Conservation (phyloP, 2,888 invertebrate species). For the Microctonus brassicae region DNA sequence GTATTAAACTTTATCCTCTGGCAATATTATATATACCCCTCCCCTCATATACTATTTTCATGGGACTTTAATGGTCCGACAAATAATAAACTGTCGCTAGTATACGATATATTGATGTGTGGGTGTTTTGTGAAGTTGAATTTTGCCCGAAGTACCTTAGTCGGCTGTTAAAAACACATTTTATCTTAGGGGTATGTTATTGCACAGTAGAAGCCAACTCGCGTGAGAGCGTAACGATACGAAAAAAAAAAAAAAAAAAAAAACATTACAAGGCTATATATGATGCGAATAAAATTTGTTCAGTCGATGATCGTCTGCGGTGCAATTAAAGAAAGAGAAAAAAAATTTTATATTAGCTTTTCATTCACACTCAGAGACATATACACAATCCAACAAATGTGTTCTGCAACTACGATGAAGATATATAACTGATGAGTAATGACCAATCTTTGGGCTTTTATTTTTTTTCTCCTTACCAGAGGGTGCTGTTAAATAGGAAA, state of each 20-base stretch:
- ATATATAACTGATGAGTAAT: slow-evolving; percentile 5
- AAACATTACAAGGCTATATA: slow-evolving; percentile 31
- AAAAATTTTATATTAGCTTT: slow-evolving; percentile 40
- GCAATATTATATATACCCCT: neutral
- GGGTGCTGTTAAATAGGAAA: slow-evolving; percentile 32
- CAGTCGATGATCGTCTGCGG: slow-evolving; percentile 28
- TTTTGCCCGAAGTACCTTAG: neutral
- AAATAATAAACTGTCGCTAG: slow-evolving; percentile 25
- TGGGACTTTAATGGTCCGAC: slow-evolving; percentile 23
- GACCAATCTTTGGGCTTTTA: slow-evolving; percentile 3
- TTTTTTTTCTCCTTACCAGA: slow-evolving; percentile 19
- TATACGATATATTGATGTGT: slow-evolving; percentile 1
- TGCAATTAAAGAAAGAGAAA: slow-evolving; percentile 44
- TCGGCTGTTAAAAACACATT: slow-evolving; percentile 8
- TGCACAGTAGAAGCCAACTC: neutral
- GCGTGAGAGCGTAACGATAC: neutral
- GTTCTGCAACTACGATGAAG: neutral
- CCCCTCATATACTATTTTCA: neutral
- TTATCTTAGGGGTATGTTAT: neutral
- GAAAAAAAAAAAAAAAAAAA: neutral
- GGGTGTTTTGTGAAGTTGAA: slow-evolving; percentile 19
- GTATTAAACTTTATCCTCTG: slow-evolving; percentile 18
- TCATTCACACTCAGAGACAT: slow-evolving; percentile 16
- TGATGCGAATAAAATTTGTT: slow-evolving; percentile 42
- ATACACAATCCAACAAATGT: neutral